Evolutionary conservation across 2,113 vertebrate genomes (phyloP), one percentile per base, ranked within the genome.

Genomic region (Eulacestoma nigropectus): DNA sequence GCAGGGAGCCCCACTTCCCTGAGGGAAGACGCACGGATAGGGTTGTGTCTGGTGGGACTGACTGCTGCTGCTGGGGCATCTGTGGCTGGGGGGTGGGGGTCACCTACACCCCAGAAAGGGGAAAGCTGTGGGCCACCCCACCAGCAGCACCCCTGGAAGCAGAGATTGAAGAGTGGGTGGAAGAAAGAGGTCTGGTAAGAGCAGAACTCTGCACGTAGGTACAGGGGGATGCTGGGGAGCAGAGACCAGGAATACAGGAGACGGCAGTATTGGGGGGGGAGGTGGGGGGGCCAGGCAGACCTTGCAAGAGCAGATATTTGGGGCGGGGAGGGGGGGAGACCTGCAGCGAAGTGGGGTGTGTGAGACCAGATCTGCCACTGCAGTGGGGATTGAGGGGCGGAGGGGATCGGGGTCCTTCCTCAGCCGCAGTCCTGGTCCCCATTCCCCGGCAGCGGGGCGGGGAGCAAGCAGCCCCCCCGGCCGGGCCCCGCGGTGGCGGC

Each of bases 21-120:
- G 17, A 11, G 14, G 6, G 3, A 63, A 10, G 10, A 35, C 39
- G 29, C 42, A 17, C 0, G 0, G 25, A 12, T 19, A 27, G 33
- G 50, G 23, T 15, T 49, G 27, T 75, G 41, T 62, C 30, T 16
- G 13, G 7, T 42, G 37, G n/a, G 29, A 57, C 55, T 44, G 49
- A 79, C 29, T 10, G 53, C 64, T 78, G 55, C 64, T 65, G 82
- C 25, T 62, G 65, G 50, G 62, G 15, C 59, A 56, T 55, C 56
- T 22, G 6, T 52, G 41, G 25, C 3, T 11, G 17, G 6, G 2
- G 3, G 7, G 7, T 23, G 26, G 15, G 23, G 6, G 26, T 30
- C 29, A 81, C 27, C 23, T 60, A 21, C 87, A 52, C 26, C 59
- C 59, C 27, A 5, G 59, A 44, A 62, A 64, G 30, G n/a, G 32